Base-by-base conservation (phyloP, 2,113 vertebrate genomes). In the Larimichthys crocea region DNA sequence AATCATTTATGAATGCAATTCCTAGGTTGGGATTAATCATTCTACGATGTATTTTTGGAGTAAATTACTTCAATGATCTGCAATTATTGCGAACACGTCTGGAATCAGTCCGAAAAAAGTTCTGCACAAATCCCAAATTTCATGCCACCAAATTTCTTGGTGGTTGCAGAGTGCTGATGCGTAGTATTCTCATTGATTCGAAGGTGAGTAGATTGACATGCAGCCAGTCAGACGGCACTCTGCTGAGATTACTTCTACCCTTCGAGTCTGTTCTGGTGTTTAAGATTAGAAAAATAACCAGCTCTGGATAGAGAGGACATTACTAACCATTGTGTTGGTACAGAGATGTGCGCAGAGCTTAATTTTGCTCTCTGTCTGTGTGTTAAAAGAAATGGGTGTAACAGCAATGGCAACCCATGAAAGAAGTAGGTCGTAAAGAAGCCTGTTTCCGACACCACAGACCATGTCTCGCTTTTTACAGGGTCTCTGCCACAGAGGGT, bases 101-200 rank as follows among this genome's bases (percentile, higher is more conserved):
- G 66, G 46, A 77, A 79, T 88, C 59, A 61, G 60, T 50, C 64
- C 49, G 1, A 29, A 53, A 59, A 70, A 67, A 22, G 74, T 73
- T 75, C 55, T 44, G 88, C 74, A 63, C 20, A 78, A 93, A 94
- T 89, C 79, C 87, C 44, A 70, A 87, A 90, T 89, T 88, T 92
- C 82, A 90, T 82, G 84, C 86, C 74, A 75, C 79, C 48, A 86
- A 93, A 89, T 88, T 46, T 80, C 82, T 90, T 44, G 83, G 69
- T 82, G 78, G 83, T 76, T 67, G 69, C 89, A 76, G 76, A 85
- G 62, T 86, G 88, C 92, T 93, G 92, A 93, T 91, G 86, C 84
- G 63, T 57, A 60, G 74, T 79, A 17, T 90, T 93, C 61, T 60
- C 82, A 83, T 79, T 80, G 80, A 90, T 86, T 92, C 80, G 71